Evolutionary conservation across 1,140 invertebrate species (phyloP).

Genomic region (Sitophilus oryzae): DNA sequence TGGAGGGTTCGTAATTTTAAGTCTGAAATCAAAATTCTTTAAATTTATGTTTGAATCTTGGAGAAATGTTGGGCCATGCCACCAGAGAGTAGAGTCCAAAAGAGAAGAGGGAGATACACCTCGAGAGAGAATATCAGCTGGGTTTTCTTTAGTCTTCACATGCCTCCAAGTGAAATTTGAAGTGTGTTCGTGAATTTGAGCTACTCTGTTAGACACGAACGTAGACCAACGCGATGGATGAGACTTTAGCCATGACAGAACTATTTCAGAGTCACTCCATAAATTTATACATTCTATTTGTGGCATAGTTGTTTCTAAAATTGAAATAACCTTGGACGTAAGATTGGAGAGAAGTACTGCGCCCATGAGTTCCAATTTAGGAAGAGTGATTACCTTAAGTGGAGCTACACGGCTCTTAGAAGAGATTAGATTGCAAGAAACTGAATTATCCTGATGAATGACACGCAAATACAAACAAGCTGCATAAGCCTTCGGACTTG

Average conservation of each 20-base stretch:
- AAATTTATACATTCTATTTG: constrained; percentile 6
- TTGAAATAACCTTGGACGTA: no score
- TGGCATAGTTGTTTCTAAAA: no score
- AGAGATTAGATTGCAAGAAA: constrained; percentile 6
- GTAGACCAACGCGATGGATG: not conserved
- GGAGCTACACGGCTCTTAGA: constrained; percentile 9
- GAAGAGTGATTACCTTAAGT: constrained; percentile 38
- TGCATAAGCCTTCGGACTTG: constrained; percentile 5
- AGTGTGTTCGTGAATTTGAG: constrained; percentile 32
- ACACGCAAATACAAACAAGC: constrained; percentile 1
- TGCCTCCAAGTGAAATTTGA: constrained; percentile 41
- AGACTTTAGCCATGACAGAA: constrained; percentile 41
- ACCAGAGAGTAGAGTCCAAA: constrained; percentile 1
- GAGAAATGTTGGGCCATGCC: constrained; percentile 18
- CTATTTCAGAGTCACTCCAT: constrained; percentile 24
- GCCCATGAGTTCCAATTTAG: constrained; percentile 36
- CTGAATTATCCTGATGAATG: not conserved
- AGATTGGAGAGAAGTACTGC: constrained; percentile 35
- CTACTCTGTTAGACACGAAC: constrained; percentile 4
- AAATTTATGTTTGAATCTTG: not conserved
- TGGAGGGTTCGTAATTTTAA: not conserved
- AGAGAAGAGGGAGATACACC: constrained; percentile 5
- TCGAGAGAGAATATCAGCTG: constrained; percentile 37
- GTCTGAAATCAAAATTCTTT: not conserved
- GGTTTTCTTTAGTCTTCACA: constrained; percentile 40